These are phyloP conservation scores for Enteromius unitaeniatus DNA, from an alignment of 2,797 vertebrate genomes.

Conservation along the genomic window DNA sequence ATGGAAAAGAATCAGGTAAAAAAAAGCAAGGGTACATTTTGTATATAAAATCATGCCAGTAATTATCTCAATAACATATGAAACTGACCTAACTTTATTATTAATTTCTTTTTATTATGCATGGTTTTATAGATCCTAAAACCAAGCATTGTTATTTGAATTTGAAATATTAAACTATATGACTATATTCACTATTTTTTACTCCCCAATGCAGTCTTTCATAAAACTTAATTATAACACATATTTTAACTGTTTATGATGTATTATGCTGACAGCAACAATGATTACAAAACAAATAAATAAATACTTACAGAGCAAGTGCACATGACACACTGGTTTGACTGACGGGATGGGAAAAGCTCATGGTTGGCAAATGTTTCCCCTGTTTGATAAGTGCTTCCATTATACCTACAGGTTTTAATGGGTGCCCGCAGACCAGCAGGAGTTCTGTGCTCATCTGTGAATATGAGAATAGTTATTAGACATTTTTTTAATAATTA, in stretches of 20 bases:
- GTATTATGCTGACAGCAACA: neutral
- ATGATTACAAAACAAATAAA: neutral
- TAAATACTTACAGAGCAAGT: conserved; percentile 88
- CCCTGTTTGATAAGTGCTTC: conserved; percentile 87
- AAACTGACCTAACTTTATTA: neutral
- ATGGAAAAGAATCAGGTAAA: neutral
- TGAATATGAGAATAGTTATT: conserved; percentile 16
- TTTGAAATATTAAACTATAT: neutral
- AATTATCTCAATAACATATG: neutral
- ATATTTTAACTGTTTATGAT: neutral
- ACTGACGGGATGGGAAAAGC: conserved; percentile 86
- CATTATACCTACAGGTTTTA: conserved; percentile 90
- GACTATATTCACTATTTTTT: neutral
- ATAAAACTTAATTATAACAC: neutral
- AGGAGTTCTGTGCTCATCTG: conserved; percentile 82
- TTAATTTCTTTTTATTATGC: neutral
- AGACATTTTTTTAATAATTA: neutral
- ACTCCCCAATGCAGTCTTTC: neutral
- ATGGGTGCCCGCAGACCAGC: conserved; percentile 85
- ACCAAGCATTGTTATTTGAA: neutral
- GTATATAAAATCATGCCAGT: neutral
- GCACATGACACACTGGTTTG: conserved; percentile 94
- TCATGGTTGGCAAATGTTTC: conserved; percentile 88
- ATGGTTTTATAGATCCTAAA: neutral
- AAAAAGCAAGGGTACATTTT: neutral